Evolutionary conservation across 2,797 vertebrate species (phyloP), one percentile per base, ranked within the genome.

Genomic region (Graptemys geographica): DNA sequence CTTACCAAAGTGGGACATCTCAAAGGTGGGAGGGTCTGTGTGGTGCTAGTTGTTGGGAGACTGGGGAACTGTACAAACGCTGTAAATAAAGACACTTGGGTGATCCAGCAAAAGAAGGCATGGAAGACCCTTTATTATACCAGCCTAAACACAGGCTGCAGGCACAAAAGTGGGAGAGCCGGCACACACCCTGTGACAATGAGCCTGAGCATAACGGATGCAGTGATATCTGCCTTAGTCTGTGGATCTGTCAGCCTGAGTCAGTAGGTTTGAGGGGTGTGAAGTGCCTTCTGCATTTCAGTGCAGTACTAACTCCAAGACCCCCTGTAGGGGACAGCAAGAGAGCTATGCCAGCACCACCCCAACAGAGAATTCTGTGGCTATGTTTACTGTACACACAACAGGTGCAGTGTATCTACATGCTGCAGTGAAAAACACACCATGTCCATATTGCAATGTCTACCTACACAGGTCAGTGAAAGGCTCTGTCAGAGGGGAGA

Each of bases 201-300:
- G 87, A 95, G n/a, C 84, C 49, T 90, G 83, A 83, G 52, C 89
- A 81, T 88, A 94, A 65, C 31, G 53, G 94, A 91, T 51, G 11
- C 28, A 88, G 88, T 0, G 1, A 0, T 88, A 56, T 81, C 56
- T 86, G 56, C 18, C 83, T 33, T 59, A 86, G 78, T 69, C 47
- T 91, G 83, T 51, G 95, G 94, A 69, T 37, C 11, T 79, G 44
- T 11, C 21, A 74, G 92, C 4, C 21, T 0, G 25, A 80, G 72
- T 83, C 28, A 33, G 93, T 4, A 12, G 28, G 41, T 84, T 16
- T 18, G 37, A 37, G 37, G 11, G 25, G 6, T 76, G 41, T 47
- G 44, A 47, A 76, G 12, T 47, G 25, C 41, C 8, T 76, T 76
- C 23, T 11, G 6, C 72, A 76, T 7, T 41, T 76, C 25, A 2